These are phyloP conservation scores for Scaptomyza cyrtandrae DNA, from an alignment of 2,888 invertebrate genomes.

Conservation along the genomic window DNA sequence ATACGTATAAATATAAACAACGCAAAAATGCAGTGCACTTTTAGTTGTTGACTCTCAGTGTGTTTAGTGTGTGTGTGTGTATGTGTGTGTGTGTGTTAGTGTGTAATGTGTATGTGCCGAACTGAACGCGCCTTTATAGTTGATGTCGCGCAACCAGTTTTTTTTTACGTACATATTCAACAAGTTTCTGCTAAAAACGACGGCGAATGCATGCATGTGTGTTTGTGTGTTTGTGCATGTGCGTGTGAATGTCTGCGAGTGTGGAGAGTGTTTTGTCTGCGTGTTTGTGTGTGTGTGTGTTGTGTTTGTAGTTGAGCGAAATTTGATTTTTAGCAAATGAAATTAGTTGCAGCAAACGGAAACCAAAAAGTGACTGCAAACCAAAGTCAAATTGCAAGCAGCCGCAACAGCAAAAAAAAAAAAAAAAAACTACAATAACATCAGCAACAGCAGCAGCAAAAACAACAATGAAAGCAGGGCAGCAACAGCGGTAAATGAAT, in stretches of 20 bases:
- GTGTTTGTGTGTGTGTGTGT: constrained; percentile 18
- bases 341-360: constrained; percentile 62
- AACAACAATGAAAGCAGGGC: constrained; percentile 46
- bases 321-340: constrained; percentile 63
- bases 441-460: constrained; percentile 1
- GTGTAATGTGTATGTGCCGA: constrained; percentile 45
- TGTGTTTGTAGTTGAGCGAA: constrained; percentile 49
- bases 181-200: constrained; percentile 66
- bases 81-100: constrained; percentile 12
- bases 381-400: constrained; percentile 59
- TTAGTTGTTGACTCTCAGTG: constrained; percentile 25
- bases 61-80: constrained; percentile 2
- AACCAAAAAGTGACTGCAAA: constrained; percentile 60
- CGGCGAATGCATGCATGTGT: constrained; percentile 42
- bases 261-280: constrained; percentile 22
- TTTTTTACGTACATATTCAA: constrained; percentile 61
- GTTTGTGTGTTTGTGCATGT: constrained; percentile 17
- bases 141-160: constrained; percentile 65
- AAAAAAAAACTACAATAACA: constrained; percentile 27
- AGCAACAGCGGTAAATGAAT: constrained; percentile 32
- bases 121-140: constrained; percentile 54
- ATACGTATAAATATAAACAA: constrained; percentile 61
- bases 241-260: constrained; percentile 15
- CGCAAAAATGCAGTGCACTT: constrained; percentile 53
- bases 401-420: constrained; percentile 29